Evolutionary conservation across 2,888 invertebrate species (phyloP).

Genomic region (Rotaria macrura): DNA sequence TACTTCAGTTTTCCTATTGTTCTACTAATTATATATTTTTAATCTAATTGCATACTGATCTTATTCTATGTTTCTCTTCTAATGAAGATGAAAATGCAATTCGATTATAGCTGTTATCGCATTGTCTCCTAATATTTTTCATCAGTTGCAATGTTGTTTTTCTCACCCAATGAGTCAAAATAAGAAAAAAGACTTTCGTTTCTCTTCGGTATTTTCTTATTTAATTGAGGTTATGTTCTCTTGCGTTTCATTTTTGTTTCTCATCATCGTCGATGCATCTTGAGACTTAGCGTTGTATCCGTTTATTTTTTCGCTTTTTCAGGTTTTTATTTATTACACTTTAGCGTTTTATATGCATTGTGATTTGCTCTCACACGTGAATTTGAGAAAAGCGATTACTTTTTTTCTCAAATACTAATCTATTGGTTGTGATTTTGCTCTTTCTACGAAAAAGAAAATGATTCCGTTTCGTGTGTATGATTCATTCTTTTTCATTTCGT

Average conservation of each 20-base stretch:
- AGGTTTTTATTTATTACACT: background rate
- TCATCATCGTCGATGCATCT: background rate
- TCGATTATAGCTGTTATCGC: background rate
- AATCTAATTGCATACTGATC: background rate
- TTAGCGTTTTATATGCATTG: background rate
- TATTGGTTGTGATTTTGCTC: no score
- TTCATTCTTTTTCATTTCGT: no score
- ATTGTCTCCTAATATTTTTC: background rate
- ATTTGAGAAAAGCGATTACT: no score
- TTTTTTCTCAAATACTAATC: no score
- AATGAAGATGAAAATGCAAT: background rate
- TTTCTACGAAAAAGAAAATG: no score
- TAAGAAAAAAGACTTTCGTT: no score
- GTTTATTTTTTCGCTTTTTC: background rate
- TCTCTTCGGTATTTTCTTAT: no score
- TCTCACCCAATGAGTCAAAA: no score
- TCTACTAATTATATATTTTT: no score
- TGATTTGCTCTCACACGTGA: no score
- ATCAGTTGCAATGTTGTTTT: background rate
- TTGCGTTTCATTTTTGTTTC: background rate
- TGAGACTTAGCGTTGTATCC: background rate
- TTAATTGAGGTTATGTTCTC: background rate
- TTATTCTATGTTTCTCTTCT: background rate
- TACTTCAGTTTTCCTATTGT: no score
- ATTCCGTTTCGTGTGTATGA: no score